These are phyloP conservation scores for Mobula hypostoma DNA, from an alignment of 2,113 vertebrate genomes.

Conservation along the genomic window DNA sequence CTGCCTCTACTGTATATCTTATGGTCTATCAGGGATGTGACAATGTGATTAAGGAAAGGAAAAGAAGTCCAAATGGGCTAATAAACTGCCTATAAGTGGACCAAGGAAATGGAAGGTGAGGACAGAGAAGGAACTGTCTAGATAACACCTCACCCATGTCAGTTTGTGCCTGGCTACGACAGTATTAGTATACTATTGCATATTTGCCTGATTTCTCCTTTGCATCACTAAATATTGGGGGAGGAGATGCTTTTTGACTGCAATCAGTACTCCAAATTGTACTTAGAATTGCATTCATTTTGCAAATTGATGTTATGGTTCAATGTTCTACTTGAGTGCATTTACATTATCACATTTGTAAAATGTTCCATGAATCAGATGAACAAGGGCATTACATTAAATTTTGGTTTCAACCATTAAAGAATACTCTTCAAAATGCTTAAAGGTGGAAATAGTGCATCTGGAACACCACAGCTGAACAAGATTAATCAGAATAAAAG, in stretches of 20 bases:
- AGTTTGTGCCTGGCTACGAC: not conserved
- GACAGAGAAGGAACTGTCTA: not conserved
- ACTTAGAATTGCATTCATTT: not conserved
- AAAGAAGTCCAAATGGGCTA: not conserved
- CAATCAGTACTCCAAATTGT: not conserved
- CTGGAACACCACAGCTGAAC: not conserved
- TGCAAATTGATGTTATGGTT: not conserved
- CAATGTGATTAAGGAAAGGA: not conserved
- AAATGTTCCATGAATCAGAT: not conserved
- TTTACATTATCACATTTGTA: too few species aligned
- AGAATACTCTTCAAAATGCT: not conserved
- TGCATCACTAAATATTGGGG: not conserved
- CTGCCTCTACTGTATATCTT: too few species aligned
- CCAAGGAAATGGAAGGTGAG: too few species aligned
- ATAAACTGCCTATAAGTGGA: not conserved
- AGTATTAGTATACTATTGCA: not conserved
- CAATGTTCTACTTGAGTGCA: not conserved
- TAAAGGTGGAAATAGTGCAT: not conserved
- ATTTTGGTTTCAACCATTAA: not conserved
- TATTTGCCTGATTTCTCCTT: not conserved
- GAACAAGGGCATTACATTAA: not conserved
- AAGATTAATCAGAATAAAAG: not conserved
- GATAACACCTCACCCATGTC: not conserved
- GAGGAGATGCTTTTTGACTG: not conserved
- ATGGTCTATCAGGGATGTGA: not conserved